Percentiles rank a stretch among this genome's conserved stretches.
These are phyloP conservation scores for Cotesia vestalis DNA, from an alignment of 1,140 invertebrate species.

Conservation along the genomic window DNA sequence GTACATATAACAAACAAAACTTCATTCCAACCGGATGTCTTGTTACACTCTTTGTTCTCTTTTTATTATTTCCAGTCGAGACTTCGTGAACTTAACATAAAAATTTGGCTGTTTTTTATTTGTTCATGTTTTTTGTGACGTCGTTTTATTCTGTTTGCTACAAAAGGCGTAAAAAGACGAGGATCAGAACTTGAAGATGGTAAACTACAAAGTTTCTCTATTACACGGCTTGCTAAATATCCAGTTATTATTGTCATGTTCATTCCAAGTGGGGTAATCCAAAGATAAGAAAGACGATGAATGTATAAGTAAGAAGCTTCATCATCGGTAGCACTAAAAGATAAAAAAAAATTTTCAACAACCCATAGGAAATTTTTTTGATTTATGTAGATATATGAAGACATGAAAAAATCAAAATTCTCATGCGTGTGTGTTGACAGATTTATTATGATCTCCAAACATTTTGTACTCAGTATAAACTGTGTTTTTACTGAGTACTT, in stretches of 20 bases:
- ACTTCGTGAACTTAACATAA: slow-evolving; percentile 31
- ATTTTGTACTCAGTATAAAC: slow-evolving; percentile 9
- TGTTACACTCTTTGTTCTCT: no score
- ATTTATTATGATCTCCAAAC: no score
- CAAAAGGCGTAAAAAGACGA: slow-evolving; percentile 34
- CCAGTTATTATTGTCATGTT: slow-evolving; percentile 29
- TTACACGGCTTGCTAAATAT: slow-evolving; percentile 19
- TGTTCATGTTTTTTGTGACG: slow-evolving; percentile 13
- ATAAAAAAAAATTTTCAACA: background rate
- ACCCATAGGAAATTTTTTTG: no score
- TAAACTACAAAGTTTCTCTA: slow-evolving; percentile 22
- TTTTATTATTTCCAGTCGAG: no score
- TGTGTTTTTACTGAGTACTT: no score
- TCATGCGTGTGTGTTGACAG: no score
- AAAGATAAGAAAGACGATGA: slow-evolving; percentile 36
- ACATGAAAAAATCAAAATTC: no score
- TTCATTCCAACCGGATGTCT: no score
- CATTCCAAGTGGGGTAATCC: slow-evolving; percentile 31
- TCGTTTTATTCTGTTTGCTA: slow-evolving; percentile 32
- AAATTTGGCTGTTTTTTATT: slow-evolving; percentile 33
- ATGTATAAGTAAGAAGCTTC: slow-evolving; percentile 30
- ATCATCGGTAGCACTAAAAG: slow-evolving; percentile 41
- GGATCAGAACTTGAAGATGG: slow-evolving; percentile 17
- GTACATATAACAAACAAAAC: no score
- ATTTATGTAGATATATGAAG: no score